phyloP scores from a whole-genome alignment of 2,113 vertebrate genomes.

The Carassius auratus region DNA sequence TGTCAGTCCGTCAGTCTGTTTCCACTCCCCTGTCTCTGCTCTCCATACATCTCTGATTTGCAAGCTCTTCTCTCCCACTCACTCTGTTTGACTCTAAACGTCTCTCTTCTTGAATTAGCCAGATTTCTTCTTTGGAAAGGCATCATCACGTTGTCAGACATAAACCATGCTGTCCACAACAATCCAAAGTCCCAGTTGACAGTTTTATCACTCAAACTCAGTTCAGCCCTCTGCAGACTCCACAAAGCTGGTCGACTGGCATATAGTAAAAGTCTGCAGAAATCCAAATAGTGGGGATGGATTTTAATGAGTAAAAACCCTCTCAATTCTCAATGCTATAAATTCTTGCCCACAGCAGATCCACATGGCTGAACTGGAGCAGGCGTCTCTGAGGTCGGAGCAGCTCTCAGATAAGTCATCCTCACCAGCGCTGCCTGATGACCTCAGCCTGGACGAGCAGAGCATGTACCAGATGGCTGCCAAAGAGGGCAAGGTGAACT shows the following conservation, averaged over 20 bases:
- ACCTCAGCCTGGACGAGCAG: conserved; percentile 88
- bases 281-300: neutral
- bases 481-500: conserved; percentile 82
- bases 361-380: conserved; percentile 95
- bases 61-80: conserved; percentile 61
- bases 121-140: conserved; percentile 37
- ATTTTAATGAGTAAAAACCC: neutral
- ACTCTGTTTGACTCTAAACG: conserved; percentile 58
- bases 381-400: conserved; percentile 87
- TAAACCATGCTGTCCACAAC: conserved; percentile 43
- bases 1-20: conserved; percentile 66
- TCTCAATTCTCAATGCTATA: conserved; percentile 47
- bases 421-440: conserved; percentile 88
- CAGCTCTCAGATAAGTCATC: conserved; percentile 91
- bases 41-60: conserved; percentile 55
- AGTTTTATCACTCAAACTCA: neutral
- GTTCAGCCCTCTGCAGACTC: neutral
- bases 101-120: neutral
- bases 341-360: conserved; percentile 77
- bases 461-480: conserved; percentile 77
- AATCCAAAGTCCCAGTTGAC: neutral
- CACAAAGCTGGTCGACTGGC: neutral
- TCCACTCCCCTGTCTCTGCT: conserved; percentile 40
- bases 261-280: neutral
- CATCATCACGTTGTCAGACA: conserved; percentile 15